Evolutionary conservation across 2,888 invertebrate species (phyloP), one percentile per base, ranked within the genome.

Genomic region (Agrypnus murinus): DNA sequence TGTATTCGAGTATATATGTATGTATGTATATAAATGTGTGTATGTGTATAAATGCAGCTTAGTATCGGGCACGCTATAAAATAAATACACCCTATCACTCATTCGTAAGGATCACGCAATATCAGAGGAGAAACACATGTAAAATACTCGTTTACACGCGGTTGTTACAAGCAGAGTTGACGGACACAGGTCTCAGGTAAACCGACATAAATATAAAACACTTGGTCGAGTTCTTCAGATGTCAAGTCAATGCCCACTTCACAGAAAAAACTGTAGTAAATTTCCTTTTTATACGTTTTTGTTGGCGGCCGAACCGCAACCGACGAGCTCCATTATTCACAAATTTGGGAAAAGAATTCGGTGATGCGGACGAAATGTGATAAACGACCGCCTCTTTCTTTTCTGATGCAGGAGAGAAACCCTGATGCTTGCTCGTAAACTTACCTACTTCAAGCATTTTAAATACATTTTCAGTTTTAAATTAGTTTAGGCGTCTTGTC

Each of bases 181-280:
- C 74, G 74, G 76, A 77, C 77, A 76, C 74, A 74, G 71, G 71
- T 68, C 73, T 57, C 80, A 81, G 81, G 81, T 81, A 81, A 78
- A 77, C 76, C 74, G 76, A 76, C 77, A 75, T 76, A 77, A 79
- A 79, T 75, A 77, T 77, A 75, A 76, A 76, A 74, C 74, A 75
- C 77, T 78, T 76, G 78, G 75, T 72, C 76, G 73, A 75, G 77
- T 76, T 77, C 80, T 80, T 80, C 78, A 80, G 77, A 81, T 80
- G 80, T 81, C 82, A 81, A 80, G 79, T 78, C 77, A 75, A 76
- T 78, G 80, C 78, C 82, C 79, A 80, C 78, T 81, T 81, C 82
- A 80, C 75, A 79, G 79, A 79, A 75, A 77, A 77, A 81, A 80
- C 78, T 81, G 81, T 80, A 82, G 83, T 84, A 83, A 83, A 84